Evolutionary conservation across 2,888 invertebrate genomes (phyloP), one percentile per base, ranked within the genome.

Genomic region (Yponomeuta cagnagella): DNA sequence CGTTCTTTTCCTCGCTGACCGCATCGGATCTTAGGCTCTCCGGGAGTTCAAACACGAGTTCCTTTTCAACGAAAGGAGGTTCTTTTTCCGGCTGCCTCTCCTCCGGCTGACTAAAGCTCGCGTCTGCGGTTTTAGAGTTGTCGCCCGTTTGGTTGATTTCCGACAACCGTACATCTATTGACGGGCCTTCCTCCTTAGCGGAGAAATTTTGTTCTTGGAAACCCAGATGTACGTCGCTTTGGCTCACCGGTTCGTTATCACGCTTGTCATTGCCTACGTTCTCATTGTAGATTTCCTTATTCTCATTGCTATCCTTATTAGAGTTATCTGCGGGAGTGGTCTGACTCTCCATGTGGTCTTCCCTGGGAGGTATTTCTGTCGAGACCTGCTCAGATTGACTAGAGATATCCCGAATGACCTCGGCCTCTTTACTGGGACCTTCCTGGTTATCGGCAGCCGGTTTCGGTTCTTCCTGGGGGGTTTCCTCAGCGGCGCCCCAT

Each of bases 101-200:
- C 30, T 31, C 69, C 23, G 52, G 58, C 30, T 48, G 12, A 48
- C 6, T 23, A 73, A 90, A 89, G 73, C 87, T 87, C 0, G 87
- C 85, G 71, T 88, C 89, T 0, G 89, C 72, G 0, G 80, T 74
- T 12, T 86, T 89, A 30, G 76, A 80, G 0, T 82, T 81, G 68
- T 89, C 90, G 70, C 89, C 89, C 10, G 89, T 73, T 31, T n/a
- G 10, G n/a, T 63, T 15, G 15, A 23, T 8, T 30, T 65, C 65
- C 48, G 63, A 15, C n/a, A n/a, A 9, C 30, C 63, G 58, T 15
- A 69, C 69, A 63, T 63, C 70, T 37, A 70, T 70, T 15, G 30
- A 12, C 1, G 70, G 70, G 8, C 9, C 63, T 33, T n/a, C 5
- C 12, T 69, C 63, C 33, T 69, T 69, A 10, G 63, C 52, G 15